A percentile compares a stretch with the other conserved stretches of the same genome.
phyloP scores from a whole-genome alignment of 2,113 vertebrate species.

The Tricholaema leucomelas region DNA sequence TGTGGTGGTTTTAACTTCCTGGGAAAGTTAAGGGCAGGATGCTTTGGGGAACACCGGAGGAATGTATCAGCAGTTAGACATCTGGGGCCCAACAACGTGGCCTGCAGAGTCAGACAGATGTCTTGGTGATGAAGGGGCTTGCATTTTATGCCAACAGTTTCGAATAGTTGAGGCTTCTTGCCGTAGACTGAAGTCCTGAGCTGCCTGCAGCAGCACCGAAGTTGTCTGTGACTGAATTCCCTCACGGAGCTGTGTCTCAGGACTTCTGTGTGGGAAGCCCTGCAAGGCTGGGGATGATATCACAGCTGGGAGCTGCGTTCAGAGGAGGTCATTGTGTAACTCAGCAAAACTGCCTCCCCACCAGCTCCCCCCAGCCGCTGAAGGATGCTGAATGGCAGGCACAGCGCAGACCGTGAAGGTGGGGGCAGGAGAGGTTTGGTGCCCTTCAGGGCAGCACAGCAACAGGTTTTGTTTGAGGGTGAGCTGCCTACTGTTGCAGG shows the following conservation, averaged over 20 bases:
- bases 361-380: neutral
- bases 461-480: neutral
- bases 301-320: constrained; percentile 28
- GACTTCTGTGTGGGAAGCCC: neutral
- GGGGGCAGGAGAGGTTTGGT: neutral
- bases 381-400: neutral
- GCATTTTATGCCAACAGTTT: constrained; percentile 3
- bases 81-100: neutral
- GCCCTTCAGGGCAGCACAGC: neutral
- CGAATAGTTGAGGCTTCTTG: constrained; percentile 13
- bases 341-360: no score
- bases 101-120: neutral
- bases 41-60: neutral
- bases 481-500: neutral
- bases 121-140: neutral
- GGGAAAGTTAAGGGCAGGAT: neutral
- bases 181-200: neutral
- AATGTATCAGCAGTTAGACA: neutral
- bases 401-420: neutral
- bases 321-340: no score
- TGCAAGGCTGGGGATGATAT: neutral
- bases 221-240: constrained; percentile 29
- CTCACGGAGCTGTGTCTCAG: neutral
- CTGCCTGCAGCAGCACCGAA: constrained; percentile 7
- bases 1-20: neutral